Percentiles rank a stretch among this genome's conserved stretches.
Conservation (phyloP, 2,888 invertebrate species). For the Troglohyphantes excavatus region DNA sequence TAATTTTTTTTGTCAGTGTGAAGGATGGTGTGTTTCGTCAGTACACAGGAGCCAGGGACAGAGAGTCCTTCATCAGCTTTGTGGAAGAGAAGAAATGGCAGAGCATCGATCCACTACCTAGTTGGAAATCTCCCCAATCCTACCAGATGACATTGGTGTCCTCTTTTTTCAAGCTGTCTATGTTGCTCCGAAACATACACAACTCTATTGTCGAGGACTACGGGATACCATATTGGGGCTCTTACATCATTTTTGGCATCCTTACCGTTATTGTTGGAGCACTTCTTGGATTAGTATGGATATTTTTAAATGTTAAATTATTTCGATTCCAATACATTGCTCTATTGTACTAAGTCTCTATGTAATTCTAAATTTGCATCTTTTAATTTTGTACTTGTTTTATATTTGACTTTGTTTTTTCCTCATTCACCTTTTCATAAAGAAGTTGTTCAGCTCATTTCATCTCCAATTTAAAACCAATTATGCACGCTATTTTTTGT, state of each 20-base stretch:
- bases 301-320: background rate
- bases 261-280: slow-evolving; percentile 96
- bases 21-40: slow-evolving; percentile 96
- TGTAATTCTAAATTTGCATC: too few relatives aligned
- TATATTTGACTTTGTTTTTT: too few relatives aligned
- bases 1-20: slow-evolving; percentile 88
- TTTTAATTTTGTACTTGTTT: too few relatives aligned
- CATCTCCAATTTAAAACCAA: too few relatives aligned
- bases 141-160: slow-evolving; percentile 96
- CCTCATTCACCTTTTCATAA: too few relatives aligned
- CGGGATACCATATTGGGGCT: too few relatives aligned
- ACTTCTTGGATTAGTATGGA: slow-evolving; percentile 90
- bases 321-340: too few relatives aligned
- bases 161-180: slow-evolving; percentile 96
- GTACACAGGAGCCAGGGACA: slow-evolving; percentile 93
- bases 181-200: slow-evolving; percentile 94
- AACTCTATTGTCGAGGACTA: slow-evolving; percentile 92
- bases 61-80: slow-evolving; percentile 92
- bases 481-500: too few relatives aligned
- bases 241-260: slow-evolving; percentile 95
- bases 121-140: slow-evolving; percentile 96
- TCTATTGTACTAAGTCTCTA: too few relatives aligned
- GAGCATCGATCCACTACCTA: slow-evolving; percentile 91
- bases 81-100: slow-evolving; percentile 94
- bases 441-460: too few relatives aligned